Base-by-base conservation (phyloP, 2,888 invertebrate species). In the Andrena fulva region DNA sequence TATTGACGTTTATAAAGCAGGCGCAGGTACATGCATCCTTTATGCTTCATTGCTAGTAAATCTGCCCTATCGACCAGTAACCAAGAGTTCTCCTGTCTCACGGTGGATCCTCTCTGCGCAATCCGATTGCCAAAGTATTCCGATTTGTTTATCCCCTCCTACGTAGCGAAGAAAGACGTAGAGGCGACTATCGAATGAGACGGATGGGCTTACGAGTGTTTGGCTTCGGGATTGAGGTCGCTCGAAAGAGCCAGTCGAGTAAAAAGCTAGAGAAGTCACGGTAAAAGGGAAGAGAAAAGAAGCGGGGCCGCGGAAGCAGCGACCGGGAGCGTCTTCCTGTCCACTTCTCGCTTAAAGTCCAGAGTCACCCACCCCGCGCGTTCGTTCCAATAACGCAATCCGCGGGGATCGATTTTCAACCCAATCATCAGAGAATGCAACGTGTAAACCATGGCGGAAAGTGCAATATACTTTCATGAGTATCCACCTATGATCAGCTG, bases 391-490 rank as follows among this genome's bases (percentile, higher is more conserved):
- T 89, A 90, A 89, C 84, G 88, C 85, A 85, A 89, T 87, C 89
- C 87, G 68, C 76, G 68, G 69, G 87, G 89, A 92, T 93, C 92
- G 93, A 92, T 92, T 92, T 92, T 90, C 91, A 91, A 93, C 92
- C 91, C 91, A 92, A 92, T 92, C 91, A 92, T 92, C 89, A 91
- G 91, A 91, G 90, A 92, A 92, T 91, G 91, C 90, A 89, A 90
- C 87, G 91, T 90, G 91, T 92, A 91, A 91, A 91, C 90, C 87
- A 88, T 87, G 85, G 77, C 76, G 85, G 87, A 87, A 90, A 90
- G 88, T 89, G 91, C 90, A 92, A 92, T 92, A 92, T 92, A 92
- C 89, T 92, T 92, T 91, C 91, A 91, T 90, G 92, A 92, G 92
- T 89, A 78, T 80, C 85, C 77, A 82, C 77, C 87, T 80, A 77